Evolutionary conservation across 53 echinoderm and acorn worm species (phyloP).

Genomic region (Antedon mediterranea): DNA sequence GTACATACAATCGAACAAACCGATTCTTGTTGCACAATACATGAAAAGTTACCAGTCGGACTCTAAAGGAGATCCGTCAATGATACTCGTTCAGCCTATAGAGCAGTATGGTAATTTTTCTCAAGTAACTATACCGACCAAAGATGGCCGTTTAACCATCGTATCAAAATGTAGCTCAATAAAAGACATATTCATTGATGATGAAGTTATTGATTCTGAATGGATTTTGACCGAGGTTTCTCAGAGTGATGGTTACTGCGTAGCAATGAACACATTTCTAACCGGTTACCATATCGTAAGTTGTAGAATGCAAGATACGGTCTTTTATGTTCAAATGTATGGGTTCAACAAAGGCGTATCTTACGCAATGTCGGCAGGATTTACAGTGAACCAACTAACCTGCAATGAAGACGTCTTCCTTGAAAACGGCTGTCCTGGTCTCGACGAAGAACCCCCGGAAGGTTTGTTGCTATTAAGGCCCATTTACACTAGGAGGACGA

Average conservation of each 20-base stretch:
- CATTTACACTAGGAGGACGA: no score
- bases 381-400: neutral
- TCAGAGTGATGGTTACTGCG: neutral
- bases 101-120: conserved; percentile 39
- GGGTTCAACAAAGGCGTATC: neutral
- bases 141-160: neutral
- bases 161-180: neutral
- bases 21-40: conserved; percentile 32
- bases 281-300: neutral
- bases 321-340: neutral
- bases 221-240: neutral
- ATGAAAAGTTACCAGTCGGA: conserved; percentile 32
- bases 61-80: conserved; percentile 36
- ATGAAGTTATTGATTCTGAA: neutral
- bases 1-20: conserved; percentile 21
- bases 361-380: neutral
- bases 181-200: neutral
- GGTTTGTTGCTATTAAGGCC: no score
- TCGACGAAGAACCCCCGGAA: neutral
- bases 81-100: conserved; percentile 47
- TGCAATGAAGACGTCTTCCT: neutral
- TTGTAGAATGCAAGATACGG: neutral
- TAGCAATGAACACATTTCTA: neutral
- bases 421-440: neutral
- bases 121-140: neutral